Conservation (phyloP, 2,113 vertebrate genomes). For the Oxygymnocypris stewartii region DNA sequence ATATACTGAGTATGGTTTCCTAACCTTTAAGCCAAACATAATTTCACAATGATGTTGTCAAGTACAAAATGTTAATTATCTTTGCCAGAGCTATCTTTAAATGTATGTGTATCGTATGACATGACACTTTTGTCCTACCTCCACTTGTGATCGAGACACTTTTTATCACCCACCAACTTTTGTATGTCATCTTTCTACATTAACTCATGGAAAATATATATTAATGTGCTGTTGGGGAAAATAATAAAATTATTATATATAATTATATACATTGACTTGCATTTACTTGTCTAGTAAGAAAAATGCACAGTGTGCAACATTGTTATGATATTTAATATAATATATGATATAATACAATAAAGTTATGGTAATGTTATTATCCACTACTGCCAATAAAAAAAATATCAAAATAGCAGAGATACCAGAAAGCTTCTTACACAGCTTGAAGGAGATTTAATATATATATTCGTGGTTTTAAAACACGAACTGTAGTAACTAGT, state of each 20-base stretch:
- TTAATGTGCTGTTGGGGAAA: conserved; percentile 37
- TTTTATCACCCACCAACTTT: conserved; percentile 42
- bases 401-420: neutral
- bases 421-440: neutral
- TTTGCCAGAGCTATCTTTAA: conserved; percentile 37
- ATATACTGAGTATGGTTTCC: conserved; percentile 36
- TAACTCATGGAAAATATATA: conserved; percentile 30
- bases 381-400: neutral
- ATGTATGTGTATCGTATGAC: conserved; percentile 36
- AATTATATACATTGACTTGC: conserved; percentile 8
- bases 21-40: conserved; percentile 20
- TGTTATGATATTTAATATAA: neutral
- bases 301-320: neutral
- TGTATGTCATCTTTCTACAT: conserved; percentile 31
- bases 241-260: conserved; percentile 43
- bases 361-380: neutral
- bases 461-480: neutral
- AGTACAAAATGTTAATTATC: conserved; percentile 18
- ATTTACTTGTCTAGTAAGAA: neutral
- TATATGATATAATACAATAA: neutral
- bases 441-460: neutral
- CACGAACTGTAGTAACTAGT: neutral
- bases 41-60: conserved; percentile 2
- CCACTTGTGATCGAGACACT: conserved; percentile 46
- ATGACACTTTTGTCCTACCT: conserved; percentile 47